Evolutionary conservation across 2,113 vertebrate species (phyloP), one percentile per base, ranked within the genome.

Genomic region (Barnardius zonarius): DNA sequence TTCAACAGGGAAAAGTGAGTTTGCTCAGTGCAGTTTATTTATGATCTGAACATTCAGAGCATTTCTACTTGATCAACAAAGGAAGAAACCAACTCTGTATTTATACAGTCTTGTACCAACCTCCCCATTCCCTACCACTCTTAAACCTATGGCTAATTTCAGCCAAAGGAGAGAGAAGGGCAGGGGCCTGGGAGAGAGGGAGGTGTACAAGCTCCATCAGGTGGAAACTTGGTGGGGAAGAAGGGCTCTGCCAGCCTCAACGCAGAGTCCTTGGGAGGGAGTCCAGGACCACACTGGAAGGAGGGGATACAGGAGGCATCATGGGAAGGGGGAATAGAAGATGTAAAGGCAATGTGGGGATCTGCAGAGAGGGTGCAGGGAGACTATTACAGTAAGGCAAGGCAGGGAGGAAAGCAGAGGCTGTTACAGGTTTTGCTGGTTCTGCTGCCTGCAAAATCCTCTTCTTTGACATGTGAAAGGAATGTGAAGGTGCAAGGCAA

Each of bases 401-500:
- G 24, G 31, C 28, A 54, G 41, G 41, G 24, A 17, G 41, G 51
- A 78, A 24, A 83, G 22, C 0, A 1, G 83, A 83, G 54, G 24
- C 68, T 70, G 19, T 88, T 73, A 83, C 62, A 43, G 51, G 69
- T 93, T 92, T 75, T 92, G 25, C 70, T 84, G 46, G 31, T 92
- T 86, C 61, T 89, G 83, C 83, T 91, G 43, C 39, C 49, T 13
- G 9, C 69, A 84, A 87, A 91, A 84, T 55, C 59, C 67, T 72
- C 68, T 62, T 93, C 30, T 91, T 72, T 81, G 73, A 61, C n/a
- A 39, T 9, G 22, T 49, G 70, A 92, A 82, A 92, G 63, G 66
- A 95, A 84, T 85, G 41, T 35, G 54, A 84, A 94, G n/a, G 33
- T 86, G 41, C 77, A 82, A 76, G 57, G 72, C 73, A 86, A 81